Evolutionary conservation across 1,140 invertebrate genomes (phyloP), one percentile per base, ranked within the genome.

Genomic region (Lithobius niger): DNA sequence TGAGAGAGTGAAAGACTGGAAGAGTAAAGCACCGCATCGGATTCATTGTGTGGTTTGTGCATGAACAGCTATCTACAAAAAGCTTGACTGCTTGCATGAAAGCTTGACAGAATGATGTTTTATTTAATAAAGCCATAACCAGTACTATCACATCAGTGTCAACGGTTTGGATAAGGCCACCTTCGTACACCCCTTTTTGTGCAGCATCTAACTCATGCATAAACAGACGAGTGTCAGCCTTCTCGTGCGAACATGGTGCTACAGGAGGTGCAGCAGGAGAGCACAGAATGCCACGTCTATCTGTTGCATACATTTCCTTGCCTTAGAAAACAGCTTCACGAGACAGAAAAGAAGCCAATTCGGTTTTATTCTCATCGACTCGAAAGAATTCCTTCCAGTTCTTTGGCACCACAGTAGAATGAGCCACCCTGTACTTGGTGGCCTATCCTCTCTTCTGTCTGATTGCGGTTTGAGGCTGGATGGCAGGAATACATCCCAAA

Each of bases 361-460:
- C 44, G 31, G 44, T 56, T 44, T 56, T 56, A 22, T 56, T 52
- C 26, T 56, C 45, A 56, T 56, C 26, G 1, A 27, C 31, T 18
- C 54, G 54, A 44, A 56, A 25, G 45, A 56, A 52, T 24, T 56
- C 45, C 47, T 47, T 27, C 54, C 47, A 52, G 27, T 56, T 56
- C 27, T 6, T 52, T 56, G 45, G 44, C n/a, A 49, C 50, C 24
- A 22, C n/a, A 50, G 43, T 56, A 10, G 31, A 36, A 36, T 6
- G 31, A n/a, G n/a, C 31, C 31, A 36, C 6, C 31, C 31, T 36
- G 6, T 36, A 10, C 31, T n/a, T 36, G 6, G n/a, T 36, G 31
- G 6, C 31, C 31, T 36, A 10, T 36, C 31, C 31, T n/a, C 31
- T 36, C 31, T 36, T 36, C 31, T 36, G 6, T 36, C 6, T 36